Percentiles rank a stretch among this genome's conserved stretches.
phyloP scores from a whole-genome alignment of 2,888 invertebrate genomes.

The Glomeris marginata region DNA sequence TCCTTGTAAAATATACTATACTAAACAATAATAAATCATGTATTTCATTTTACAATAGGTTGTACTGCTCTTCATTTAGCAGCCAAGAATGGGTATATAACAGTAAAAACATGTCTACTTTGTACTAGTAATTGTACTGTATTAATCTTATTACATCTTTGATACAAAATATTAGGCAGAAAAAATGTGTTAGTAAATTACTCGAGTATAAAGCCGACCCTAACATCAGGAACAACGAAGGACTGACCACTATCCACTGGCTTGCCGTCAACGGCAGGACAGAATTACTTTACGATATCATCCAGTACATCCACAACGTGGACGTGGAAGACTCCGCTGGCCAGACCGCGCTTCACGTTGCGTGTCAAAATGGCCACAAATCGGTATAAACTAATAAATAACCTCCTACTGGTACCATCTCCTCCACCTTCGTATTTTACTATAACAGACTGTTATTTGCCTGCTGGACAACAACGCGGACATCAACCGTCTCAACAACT shows the following conservation, averaged over 20 bases:
- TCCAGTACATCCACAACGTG: conserved; percentile 24
- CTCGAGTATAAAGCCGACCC: conserved; percentile 26
- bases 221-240: conserved; percentile 27
- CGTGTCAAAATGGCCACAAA: conserved; percentile 28
- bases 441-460: conserved; percentile 24
- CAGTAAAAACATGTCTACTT: neutral
- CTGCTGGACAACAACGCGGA: conserved; percentile 26
- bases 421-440: conserved; percentile 3
- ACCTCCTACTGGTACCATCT: too few species aligned
- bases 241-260: conserved; percentile 28
- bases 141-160: too few species aligned
- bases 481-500: conserved; percentile 23
- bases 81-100: conserved; percentile 26
- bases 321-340: conserved; percentile 28
- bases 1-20: too few species aligned
- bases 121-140: conserved; percentile 8
- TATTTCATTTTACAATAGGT: too few species aligned
- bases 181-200: conserved; percentile 26
- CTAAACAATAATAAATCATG: too few species aligned
- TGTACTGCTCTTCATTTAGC: conserved; percentile 27
- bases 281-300: conserved; percentile 25
- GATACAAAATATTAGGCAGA: too few species aligned
- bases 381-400: too few species aligned
- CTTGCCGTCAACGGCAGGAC: conserved; percentile 28
- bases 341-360: conserved; percentile 28